Conservation (phyloP, 2,797 vertebrate species). For the Myotis daubentonii region DNA sequence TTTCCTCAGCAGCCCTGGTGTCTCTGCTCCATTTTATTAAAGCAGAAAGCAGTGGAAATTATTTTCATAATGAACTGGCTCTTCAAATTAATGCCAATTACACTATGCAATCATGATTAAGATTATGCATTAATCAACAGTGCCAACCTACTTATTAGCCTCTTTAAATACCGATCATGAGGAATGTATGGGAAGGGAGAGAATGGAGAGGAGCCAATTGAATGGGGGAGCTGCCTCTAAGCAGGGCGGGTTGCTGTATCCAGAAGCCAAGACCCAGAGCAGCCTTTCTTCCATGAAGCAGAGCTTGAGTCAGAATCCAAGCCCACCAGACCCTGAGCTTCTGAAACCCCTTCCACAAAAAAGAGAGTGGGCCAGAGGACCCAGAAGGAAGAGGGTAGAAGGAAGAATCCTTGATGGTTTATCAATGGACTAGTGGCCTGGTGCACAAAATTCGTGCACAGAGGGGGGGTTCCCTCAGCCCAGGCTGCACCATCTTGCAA, state of each 20-base stretch:
- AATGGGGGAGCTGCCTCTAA: slow-evolving; percentile 43
- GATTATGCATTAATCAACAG: slow-evolving; percentile 88
- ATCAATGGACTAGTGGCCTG: too few species aligned
- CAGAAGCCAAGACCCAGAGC: slow-evolving; percentile 46
- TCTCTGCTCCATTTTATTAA: slow-evolving; percentile 81
- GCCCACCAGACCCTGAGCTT: neutral
- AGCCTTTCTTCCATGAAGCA: neutral
- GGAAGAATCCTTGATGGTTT: neutral
- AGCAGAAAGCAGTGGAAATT: slow-evolving; percentile 85
- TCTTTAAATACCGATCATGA: slow-evolving; percentile 85
- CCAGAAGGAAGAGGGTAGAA: neutral
- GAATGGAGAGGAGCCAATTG: slow-evolving; percentile 65
- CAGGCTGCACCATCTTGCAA: too few species aligned
- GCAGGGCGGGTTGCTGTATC: neutral
- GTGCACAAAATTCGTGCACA: too few species aligned
- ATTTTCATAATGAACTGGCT: slow-evolving; percentile 88
- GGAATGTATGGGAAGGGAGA: slow-evolving; percentile 75
- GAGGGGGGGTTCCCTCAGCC: too few species aligned
- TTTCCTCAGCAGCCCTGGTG: slow-evolving; percentile 31
- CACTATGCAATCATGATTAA: slow-evolving; percentile 88
- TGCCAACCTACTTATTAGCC: slow-evolving; percentile 87
- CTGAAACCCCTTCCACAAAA: neutral
- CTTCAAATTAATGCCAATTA: slow-evolving; percentile 88
- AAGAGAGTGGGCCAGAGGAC: neutral
- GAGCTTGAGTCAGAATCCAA: neutral